Conservation (phyloP, 2,113 vertebrate genomes). For the Danio rerio region DNA sequence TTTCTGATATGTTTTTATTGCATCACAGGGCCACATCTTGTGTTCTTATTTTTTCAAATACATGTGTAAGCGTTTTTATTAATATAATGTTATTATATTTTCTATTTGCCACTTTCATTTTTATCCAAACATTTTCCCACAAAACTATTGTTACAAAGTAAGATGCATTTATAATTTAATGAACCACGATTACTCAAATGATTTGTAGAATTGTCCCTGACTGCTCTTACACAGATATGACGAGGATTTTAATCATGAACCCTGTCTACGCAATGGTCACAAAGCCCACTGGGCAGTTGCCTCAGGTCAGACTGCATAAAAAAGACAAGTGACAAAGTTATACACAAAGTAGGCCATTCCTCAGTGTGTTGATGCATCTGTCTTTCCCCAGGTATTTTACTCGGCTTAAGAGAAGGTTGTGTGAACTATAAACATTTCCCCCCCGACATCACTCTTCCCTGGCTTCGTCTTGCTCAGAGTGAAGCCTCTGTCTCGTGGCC, state of each 20-base stretch:
- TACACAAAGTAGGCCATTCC: no score
- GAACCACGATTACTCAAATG: neutral
- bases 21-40: no score
- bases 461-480: slow-evolving; percentile 64
- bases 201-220: slow-evolving; percentile 63
- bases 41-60: no score
- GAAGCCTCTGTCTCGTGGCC: slow-evolving; percentile 14
- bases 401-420: slow-evolving; percentile 65
- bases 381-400: slow-evolving; percentile 68
- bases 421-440: slow-evolving; percentile 45
- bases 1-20: no score
- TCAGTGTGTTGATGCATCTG: neutral
- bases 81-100: no score
- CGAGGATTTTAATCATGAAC: slow-evolving; percentile 89
- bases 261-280: slow-evolving; percentile 80
- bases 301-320: slow-evolving; percentile 74
- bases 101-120: no score
- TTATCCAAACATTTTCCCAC: no score
- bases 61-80: no score
- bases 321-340: neutral
- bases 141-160: no score
- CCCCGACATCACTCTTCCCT: slow-evolving; percentile 68
- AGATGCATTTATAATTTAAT: neutral
- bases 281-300: slow-evolving; percentile 88
- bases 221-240: slow-evolving; percentile 80